Percentiles rank a stretch among this genome's conserved stretches.
Evolutionary conservation across 2,113 vertebrate species (phyloP).

Genomic region (Hemibates koningsi): DNA sequence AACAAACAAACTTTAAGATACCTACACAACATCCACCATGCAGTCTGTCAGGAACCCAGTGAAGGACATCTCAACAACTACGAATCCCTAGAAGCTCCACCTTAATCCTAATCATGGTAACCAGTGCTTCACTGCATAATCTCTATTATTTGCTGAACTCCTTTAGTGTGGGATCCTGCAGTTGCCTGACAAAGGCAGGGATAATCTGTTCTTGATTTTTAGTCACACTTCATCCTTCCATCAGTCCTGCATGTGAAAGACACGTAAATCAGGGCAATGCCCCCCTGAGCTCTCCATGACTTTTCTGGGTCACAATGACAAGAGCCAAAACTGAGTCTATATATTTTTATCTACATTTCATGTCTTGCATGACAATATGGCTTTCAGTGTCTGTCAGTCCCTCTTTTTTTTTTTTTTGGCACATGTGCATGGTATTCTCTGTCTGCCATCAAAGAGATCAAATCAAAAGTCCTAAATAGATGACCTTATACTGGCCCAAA

Average conservation of each 20-base stretch:
- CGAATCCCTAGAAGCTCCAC: neutral
- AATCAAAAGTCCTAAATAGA: neutral
- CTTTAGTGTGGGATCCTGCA: neutral
- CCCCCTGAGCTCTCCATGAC: slow-evolving; percentile 31
- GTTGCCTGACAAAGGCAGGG: neutral
- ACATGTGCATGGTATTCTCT: neutral
- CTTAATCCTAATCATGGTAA: neutral
- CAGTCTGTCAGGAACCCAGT: neutral
- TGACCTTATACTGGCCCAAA: neutral
- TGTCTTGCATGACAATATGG: slow-evolving; percentile 18
- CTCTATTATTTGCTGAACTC: slow-evolving; percentile 23
- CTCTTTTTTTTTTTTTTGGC: neutral
- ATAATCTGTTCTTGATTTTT: neutral
- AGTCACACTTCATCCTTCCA: neutral
- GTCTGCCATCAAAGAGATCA: neutral
- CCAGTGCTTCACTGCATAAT: slow-evolving; percentile 5
- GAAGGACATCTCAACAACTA: neutral
- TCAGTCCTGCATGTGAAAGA: neutral
- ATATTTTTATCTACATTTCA: slow-evolving; percentile 32
- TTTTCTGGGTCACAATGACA: slow-evolving; percentile 55
- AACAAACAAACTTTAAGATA: neutral
- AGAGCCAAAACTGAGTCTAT: slow-evolving; percentile 4
- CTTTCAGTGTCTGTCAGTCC: slow-evolving; percentile 7
- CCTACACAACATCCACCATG: neutral
- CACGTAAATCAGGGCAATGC: slow-evolving; percentile 9